phyloP scores from a whole-genome alignment of 1,140 invertebrate genomes.

The Aphelenchoides fujianensis region DNA sequence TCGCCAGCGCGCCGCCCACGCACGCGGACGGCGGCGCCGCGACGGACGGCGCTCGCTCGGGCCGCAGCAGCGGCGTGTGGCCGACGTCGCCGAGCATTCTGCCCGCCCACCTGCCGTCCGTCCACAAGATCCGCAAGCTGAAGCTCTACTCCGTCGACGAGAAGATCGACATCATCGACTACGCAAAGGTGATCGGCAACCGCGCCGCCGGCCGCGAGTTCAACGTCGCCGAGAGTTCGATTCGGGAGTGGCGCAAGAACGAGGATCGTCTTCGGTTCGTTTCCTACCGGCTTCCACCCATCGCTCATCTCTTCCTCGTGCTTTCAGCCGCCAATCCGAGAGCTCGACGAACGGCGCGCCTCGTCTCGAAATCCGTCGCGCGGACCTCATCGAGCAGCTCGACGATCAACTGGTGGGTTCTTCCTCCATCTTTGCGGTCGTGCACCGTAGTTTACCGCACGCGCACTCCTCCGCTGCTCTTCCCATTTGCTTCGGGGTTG shows the following conservation, averaged over 20 bases:
- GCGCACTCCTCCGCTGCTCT: no score
- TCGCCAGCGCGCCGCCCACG: neutral
- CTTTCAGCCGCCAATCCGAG: conserved; percentile 35
- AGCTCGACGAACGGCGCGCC: conserved; percentile 26
- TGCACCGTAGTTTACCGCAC: no score
- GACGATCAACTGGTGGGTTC: conserved; percentile 26
- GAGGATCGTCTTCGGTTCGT: conserved; percentile 50
- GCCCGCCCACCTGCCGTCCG: neutral
- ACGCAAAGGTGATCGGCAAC: conserved; percentile 59
- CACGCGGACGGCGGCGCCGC: neutral
- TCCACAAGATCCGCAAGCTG: conserved; percentile 32
- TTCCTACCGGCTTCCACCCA: conserved; percentile 13
- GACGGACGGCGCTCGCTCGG: neutral
- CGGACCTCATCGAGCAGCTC: conserved; percentile 23
- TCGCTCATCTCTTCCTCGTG: conserved; percentile 10
- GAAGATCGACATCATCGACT: conserved; percentile 58
- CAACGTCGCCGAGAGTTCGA: conserved; percentile 57
- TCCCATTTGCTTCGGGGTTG: no score
- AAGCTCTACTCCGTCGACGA: conserved; percentile 57
- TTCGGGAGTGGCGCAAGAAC: conserved; percentile 58
- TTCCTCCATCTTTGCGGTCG: no score
- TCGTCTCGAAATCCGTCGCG: conserved; percentile 16
- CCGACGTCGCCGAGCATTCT: neutral
- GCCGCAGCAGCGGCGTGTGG: neutral
- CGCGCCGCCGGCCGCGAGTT: conserved; percentile 57